Percentiles rank a stretch among this genome's conserved stretches.
phyloP scores from a whole-genome alignment of 2,888 invertebrate genomes.

The Vanessa cardui region DNA sequence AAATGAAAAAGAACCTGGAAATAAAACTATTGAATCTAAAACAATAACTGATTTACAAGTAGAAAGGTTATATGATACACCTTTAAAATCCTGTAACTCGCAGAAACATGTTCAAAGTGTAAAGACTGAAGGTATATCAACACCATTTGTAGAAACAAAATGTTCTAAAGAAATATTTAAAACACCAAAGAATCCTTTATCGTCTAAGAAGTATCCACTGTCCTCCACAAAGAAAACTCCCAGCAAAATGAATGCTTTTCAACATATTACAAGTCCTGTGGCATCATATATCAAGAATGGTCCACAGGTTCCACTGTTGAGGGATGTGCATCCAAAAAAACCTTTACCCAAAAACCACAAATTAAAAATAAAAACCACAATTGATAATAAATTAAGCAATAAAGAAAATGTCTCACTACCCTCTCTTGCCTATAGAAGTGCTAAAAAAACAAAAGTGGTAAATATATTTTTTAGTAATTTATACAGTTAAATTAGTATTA shows the following conservation, averaged over 20 bases:
- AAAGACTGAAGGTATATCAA: conserved; percentile 2
- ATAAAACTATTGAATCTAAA: background rate
- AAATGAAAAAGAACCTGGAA: background rate
- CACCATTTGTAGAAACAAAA: background rate
- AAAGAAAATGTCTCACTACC: conserved; percentile 65
- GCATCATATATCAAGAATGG: conserved; percentile 67
- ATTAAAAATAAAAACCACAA: conserved; percentile 47
- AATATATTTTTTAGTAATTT: conserved; percentile 36
- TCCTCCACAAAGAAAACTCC: conserved; percentile 53
- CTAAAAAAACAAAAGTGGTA: conserved; percentile 67
- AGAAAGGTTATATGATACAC: background rate
- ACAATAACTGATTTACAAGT: background rate
- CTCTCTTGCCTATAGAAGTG: conserved; percentile 62
- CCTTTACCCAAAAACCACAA: conserved; percentile 56
- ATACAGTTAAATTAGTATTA: no score
- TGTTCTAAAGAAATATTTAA: conserved; percentile 46
- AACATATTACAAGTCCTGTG: conserved; percentile 68
- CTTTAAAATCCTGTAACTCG: background rate
- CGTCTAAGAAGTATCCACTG: conserved; percentile 48
- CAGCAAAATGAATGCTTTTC: conserved; percentile 52
- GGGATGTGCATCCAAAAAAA: conserved; percentile 62
- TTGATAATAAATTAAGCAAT: conserved; percentile 45
- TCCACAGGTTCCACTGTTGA: conserved; percentile 60
- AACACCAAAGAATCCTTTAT: conserved; percentile 53
- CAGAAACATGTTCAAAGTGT: background rate